Base-by-base conservation (phyloP, 2,888 invertebrate genomes). In the Bombyx huttoni region DNA sequence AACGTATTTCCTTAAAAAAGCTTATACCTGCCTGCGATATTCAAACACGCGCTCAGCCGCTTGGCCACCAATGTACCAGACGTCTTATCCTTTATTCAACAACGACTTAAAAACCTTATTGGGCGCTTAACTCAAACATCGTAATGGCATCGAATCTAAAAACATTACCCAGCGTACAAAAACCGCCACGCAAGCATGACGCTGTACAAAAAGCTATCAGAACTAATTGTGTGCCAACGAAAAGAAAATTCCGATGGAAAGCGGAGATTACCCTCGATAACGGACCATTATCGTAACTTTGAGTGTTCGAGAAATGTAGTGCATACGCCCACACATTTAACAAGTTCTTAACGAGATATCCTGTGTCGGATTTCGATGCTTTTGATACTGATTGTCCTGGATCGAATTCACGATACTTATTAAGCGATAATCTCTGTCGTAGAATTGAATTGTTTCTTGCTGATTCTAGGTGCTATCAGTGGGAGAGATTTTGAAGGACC, bases 181-280 rank as follows among this genome's bases (percentile, higher is more conserved):
- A 58, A 57, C 58, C 53, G 56, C 62, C 65, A 67, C 68, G 72
- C 70, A 69, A 73, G 70, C 78, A 78, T 81, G 78, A 81, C 80
- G 76, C 67, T 63, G 77, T 79, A 78, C 71, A 78, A 81, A 84
- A 81, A 81, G 77, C 81, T 80, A 84, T 81, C 80, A 79, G 69
- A 78, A 74, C 78, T 85, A 84, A 85, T 83, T 84, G 82, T 83
- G 77, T 73, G 77, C 78, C 77, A 77, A 78, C 75, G 73, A 80
- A 83, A 81, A 79, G 80, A 81, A 81, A 82, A 78, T 78, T 81
- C 78, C 70, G 73, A 76, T 71, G 67, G 73, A 75, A 77, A 65
- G 65, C 73, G 59, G 64, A 73, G 81, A 82, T 83, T 73, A 68
- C 61, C 65, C 60, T 59, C 68, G 83, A 84, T 83, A 84, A 81